These are phyloP conservation scores for Panzeria rudis DNA, from an alignment of 2,888 invertebrate genomes.

Conservation along the genomic window DNA sequence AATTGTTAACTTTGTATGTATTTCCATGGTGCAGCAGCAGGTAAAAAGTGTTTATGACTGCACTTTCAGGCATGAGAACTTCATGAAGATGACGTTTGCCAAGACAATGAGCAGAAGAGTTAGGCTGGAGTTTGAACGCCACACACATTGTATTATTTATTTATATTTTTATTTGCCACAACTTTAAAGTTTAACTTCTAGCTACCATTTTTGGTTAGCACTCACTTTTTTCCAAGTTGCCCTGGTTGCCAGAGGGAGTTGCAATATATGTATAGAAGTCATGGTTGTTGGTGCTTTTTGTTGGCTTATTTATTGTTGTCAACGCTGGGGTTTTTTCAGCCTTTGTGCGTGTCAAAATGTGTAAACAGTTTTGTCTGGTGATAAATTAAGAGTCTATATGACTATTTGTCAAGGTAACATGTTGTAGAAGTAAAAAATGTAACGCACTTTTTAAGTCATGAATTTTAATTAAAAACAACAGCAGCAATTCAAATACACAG, in stretches of 20 bases:
- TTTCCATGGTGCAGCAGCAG: slow-evolving; percentile 20
- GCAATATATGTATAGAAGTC: slow-evolving; percentile 19
- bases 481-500: slow-evolving; percentile 21
- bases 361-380: slow-evolving; percentile 56
- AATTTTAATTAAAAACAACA: slow-evolving; percentile 68
- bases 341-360: slow-evolving; percentile 59
- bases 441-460: slow-evolving; percentile 66
- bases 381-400: slow-evolving; percentile 44
- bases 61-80: slow-evolving; percentile 18
- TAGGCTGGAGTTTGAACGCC: slow-evolving; percentile 19
- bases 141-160: slow-evolving; percentile 48
- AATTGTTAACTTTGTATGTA: slow-evolving; percentile 26
- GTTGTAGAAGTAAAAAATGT: slow-evolving; percentile 46
- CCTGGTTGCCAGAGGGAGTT: slow-evolving; percentile 56
- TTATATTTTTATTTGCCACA: slow-evolving; percentile 27
- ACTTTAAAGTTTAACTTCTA: slow-evolving; percentile 59
- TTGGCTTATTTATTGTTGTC: slow-evolving; percentile 62
- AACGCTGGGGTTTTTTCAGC: slow-evolving; percentile 3
- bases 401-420: slow-evolving; percentile 70
- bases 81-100: slow-evolving; percentile 19
- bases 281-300: slow-evolving; percentile 26
- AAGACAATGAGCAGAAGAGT: neutral
- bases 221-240: slow-evolving; percentile 27
- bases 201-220: slow-evolving; percentile 66
- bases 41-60: slow-evolving; percentile 12